Base-by-base conservation (phyloP, 1,140 invertebrate genomes). In the Daktulosphaira vitifoliae region DNA sequence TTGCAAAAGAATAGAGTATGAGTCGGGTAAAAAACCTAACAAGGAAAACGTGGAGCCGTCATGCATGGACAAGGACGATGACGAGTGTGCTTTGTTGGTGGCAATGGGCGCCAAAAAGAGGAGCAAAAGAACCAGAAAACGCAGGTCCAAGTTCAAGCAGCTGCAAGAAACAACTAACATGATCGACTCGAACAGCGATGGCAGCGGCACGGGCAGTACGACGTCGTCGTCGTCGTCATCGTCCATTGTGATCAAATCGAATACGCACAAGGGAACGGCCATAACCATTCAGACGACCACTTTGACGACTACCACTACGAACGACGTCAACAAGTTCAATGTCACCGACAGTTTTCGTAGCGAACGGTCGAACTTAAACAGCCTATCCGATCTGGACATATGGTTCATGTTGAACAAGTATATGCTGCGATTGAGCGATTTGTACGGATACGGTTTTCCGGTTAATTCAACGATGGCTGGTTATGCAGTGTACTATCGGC, bases 351-450 rank as follows among this genome's bases (percentile, higher is more conserved):
- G 1, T 4, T 54, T 7, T 13, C 3, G 5, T 4, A 53, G 51
- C 25, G 3, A 16, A 39, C 37, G 33, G 1, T 2, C 0, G 1
- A 2, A 20, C 3, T 2, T 52, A 16, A 1, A 6, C 26, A 20
- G 29, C 5, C 29, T 37, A 8, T 9, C 1, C n/a, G 50, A 52
- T n/a, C 2, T 6, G 11, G 0, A 29, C 11, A 0, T 51, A 7
- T 51, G 49, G 49, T 18, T 0, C 4, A 29, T 18, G 49, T 2
- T 50, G 9, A 16, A 16, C 5, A 5, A 26, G 0, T 18, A 18
- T 3, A 8, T 56, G 13, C 8, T 56, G 2, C 4, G 1, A 1
- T 0, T 1, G 1, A 0, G 4, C 0, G 1, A 16, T 2, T 3
- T 56, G 15, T 44, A 6, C 13, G 3, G 3, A 0, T 9, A 13